These are phyloP conservation scores for Emydocephalus ijimae DNA, from an alignment of 2,113 vertebrate genomes.

Conservation along the genomic window DNA sequence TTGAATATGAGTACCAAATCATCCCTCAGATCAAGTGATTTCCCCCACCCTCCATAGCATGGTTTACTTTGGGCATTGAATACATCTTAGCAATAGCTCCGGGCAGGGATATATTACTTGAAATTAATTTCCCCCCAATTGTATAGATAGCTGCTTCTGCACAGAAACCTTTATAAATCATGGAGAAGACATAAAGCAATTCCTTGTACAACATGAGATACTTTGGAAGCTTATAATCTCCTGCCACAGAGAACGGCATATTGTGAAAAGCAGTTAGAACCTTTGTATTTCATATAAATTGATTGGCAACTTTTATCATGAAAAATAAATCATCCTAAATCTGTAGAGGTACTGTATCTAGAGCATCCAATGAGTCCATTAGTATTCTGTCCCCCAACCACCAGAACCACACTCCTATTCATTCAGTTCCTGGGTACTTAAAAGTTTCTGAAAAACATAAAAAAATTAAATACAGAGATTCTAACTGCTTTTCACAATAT, in stretches of 20 bases:
- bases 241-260: neutral
- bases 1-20: conserved; percentile 54
- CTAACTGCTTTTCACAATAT: too few species aligned
- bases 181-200: neutral
- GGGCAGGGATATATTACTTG: conserved; percentile 52
- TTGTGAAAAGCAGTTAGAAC: neutral
- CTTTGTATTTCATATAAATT: neutral
- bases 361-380: too few species aligned
- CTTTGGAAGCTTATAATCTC: neutral
- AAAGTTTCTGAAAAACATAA: too few species aligned
- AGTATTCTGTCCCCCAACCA: too few species aligned
- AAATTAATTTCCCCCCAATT: conserved; percentile 34
- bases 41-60: conserved; percentile 27
- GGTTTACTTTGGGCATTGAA: conserved; percentile 47
- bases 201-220: neutral
- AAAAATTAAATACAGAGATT: too few species aligned
- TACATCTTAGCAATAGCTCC: conserved; percentile 49
- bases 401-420: too few species aligned
- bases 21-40: conserved; percentile 22
- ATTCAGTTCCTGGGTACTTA: too few species aligned
- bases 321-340: too few species aligned
- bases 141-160: conserved; percentile 50
- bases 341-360: too few species aligned
- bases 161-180: conserved; percentile 37
- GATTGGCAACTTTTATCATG: too few species aligned